Evolutionary conservation across 2,113 vertebrate species (phyloP).

Genomic region (Thalassarche chlororhynchos): DNA sequence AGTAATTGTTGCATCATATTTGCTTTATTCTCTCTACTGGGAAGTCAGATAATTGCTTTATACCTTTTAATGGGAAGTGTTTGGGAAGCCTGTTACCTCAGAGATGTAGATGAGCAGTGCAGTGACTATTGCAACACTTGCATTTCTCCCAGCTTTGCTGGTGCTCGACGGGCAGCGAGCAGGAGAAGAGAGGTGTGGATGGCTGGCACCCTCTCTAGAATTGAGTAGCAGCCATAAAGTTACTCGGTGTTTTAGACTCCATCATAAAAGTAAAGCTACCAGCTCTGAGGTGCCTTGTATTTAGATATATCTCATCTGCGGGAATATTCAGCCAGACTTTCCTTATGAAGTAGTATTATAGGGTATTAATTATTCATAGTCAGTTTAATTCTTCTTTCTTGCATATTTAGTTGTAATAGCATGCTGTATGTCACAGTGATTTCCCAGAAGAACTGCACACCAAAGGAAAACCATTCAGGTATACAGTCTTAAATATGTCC

Average conservation of each 20-base stretch:
- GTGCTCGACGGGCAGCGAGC: background rate
- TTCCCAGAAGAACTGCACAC: constrained; percentile 63
- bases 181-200: background rate
- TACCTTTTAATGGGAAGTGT: background rate
- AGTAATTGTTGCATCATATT: constrained; percentile 44
- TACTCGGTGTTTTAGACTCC: background rate
- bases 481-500: constrained; percentile 31
- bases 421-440: constrained; percentile 61
- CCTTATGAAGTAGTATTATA: constrained; percentile 57
- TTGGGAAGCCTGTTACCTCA: background rate
- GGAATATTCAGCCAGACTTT: constrained; percentile 16
- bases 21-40: constrained; percentile 12
- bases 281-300: background rate
- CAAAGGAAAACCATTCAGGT: constrained; percentile 54
- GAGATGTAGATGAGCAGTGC: background rate
- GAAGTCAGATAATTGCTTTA: constrained; percentile 39
- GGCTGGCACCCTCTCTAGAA: background rate
- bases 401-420: constrained; percentile 63
- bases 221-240: background rate
- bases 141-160: background rate
- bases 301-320: background rate
- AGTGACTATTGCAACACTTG: background rate
- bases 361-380: constrained; percentile 64
- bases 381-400: constrained; percentile 69
- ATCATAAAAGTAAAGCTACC: background rate